Conservation (phyloP, 2,113 vertebrate genomes). For the Phainopepla nitens region DNA sequence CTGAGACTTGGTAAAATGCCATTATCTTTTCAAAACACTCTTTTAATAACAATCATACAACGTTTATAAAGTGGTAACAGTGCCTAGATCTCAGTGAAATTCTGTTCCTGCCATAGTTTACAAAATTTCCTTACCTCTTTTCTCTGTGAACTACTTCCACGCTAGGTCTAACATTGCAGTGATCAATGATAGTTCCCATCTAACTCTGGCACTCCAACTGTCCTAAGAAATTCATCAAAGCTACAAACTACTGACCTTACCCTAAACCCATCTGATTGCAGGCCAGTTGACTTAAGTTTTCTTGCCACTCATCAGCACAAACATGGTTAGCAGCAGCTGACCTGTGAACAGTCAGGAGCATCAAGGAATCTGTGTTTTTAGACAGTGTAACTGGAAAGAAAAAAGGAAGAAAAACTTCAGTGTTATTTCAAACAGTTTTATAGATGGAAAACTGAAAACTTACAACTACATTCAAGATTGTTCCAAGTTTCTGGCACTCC, state of each 20-base stretch:
- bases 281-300: constrained; percentile 81
- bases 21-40: not conserved
- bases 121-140: not conserved
- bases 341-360: constrained; percentile 79
- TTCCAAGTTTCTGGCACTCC: not conserved
- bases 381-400: constrained; percentile 81
- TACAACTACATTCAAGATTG: not conserved
- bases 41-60: not conserved
- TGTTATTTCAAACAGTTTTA: not conserved
- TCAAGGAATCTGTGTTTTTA: constrained; percentile 64
- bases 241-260: constrained; percentile 92
- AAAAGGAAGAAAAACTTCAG: constrained; percentile 18
- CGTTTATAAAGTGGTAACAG: not conserved
- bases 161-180: not conserved
- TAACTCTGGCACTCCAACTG: not conserved
- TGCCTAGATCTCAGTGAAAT: not conserved
- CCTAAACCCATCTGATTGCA: constrained; percentile 95
- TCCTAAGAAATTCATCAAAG: constrained; percentile 53
- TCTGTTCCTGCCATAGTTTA: not conserved
- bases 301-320: constrained; percentile 91
- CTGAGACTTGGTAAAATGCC: not conserved
- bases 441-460: not conserved
- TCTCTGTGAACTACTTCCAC: not conserved
- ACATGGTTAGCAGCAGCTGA: constrained; percentile 82
- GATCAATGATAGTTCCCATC: not conserved